Conservation (phyloP, 2,113 vertebrate genomes). For the Rhombomys opimus region DNA sequence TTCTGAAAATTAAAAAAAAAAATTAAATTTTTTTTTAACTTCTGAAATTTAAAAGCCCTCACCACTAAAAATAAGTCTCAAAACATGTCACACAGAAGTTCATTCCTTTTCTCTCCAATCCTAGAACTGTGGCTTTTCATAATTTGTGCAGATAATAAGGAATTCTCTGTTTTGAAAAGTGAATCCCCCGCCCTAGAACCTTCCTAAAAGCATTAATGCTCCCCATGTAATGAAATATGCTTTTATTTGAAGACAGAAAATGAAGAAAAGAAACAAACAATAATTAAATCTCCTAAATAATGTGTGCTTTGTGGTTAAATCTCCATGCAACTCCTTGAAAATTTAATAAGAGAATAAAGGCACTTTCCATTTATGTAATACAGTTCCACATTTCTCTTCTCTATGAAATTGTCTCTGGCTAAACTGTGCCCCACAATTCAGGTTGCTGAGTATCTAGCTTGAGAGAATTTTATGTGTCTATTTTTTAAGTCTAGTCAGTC, state of each 20-base stretch:
- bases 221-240: constrained; percentile 80
- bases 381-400: constrained; percentile 65
- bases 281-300: constrained; percentile 83
- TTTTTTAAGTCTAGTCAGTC: constrained; percentile 81
- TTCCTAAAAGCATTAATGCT: constrained; percentile 77
- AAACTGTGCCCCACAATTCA: constrained; percentile 58
- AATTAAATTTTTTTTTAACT: background rate
- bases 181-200: constrained; percentile 33
- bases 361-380: constrained; percentile 76
- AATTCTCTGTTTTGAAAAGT: constrained; percentile 62
- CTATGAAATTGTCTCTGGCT: constrained; percentile 68
- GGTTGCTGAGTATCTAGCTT: constrained; percentile 62
- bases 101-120: constrained; percentile 12
- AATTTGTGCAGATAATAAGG: constrained; percentile 77
- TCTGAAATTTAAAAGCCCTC: background rate
- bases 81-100: background rate
- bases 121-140: constrained; percentile 42
- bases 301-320: constrained; percentile 80
- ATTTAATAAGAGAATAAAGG: constrained; percentile 82
- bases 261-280: constrained; percentile 81
- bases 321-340: constrained; percentile 80
- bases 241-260: constrained; percentile 80
- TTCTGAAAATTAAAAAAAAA: background rate
- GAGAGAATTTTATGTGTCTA: constrained; percentile 74
- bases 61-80: constrained; percentile 3